These are phyloP conservation scores for Anastrepha obliqua DNA, from an alignment of 1,140 invertebrate species.

Conservation along the genomic window DNA sequence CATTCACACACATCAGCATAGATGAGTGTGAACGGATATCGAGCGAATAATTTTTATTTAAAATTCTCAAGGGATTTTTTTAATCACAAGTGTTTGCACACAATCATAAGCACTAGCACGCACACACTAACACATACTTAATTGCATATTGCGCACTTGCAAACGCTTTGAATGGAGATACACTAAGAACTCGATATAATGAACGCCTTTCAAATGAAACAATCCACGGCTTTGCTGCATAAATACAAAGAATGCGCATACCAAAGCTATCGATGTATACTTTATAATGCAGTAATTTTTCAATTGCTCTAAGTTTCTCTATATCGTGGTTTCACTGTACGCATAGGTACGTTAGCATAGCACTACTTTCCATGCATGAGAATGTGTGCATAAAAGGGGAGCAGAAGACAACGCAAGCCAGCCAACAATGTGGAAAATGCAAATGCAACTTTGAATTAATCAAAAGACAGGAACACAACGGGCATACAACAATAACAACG, in stretches of 20 bases:
- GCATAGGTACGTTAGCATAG: neutral
- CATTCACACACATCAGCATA: neutral
- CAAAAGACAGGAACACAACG: slow-evolving; percentile 14
- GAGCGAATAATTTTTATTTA: slow-evolving; percentile 26
- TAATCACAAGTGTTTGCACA: slow-evolving; percentile 20
- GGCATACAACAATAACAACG: neutral
- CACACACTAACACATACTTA: neutral
- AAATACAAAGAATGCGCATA: no score
- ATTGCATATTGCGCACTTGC: neutral
- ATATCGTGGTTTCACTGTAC: no score
- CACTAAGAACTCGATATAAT: neutral
- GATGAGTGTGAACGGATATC: neutral
- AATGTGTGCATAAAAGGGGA: neutral
- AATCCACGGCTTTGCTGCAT: no score
- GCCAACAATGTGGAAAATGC: slow-evolving; percentile 29
- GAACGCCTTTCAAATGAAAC: no score
- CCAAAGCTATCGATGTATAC: no score
- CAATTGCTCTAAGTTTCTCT: no score
- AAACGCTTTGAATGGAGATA: neutral
- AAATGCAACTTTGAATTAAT: slow-evolving; percentile 46
- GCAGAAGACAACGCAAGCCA: neutral
- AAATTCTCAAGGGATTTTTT: neutral
- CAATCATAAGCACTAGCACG: neutral
- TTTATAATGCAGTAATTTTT: no score
- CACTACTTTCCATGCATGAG: neutral